Conservation (phyloP, 2,113 vertebrate genomes). For the Leucopsar rothschildi region DNA sequence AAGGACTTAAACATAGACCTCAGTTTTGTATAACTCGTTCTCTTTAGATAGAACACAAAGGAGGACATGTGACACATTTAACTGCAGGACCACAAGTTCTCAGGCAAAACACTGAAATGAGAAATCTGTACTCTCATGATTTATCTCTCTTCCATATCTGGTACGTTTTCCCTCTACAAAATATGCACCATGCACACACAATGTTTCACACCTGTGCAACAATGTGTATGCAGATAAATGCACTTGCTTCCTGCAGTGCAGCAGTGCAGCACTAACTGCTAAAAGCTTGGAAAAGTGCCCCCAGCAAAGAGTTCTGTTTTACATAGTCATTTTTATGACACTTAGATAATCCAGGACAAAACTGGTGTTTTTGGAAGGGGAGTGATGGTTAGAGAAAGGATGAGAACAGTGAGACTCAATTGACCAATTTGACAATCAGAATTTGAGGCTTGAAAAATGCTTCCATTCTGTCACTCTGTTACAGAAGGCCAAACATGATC, state of each 20-base stretch:
- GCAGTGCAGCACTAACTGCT: background rate
- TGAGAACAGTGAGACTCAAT: background rate
- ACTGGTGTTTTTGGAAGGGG: background rate
- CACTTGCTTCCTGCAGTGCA: background rate
- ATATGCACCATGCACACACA: fast-evolving
- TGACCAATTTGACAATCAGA: background rate
- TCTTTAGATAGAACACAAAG: background rate
- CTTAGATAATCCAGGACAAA: background rate
- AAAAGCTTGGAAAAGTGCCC: background rate
- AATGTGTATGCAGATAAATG: fast-evolving
- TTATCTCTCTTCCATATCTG: background rate
- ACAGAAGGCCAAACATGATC: background rate
- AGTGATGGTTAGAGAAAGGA: background rate
- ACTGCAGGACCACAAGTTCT: background rate
- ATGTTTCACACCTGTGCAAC: background rate
- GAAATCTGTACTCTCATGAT: background rate
- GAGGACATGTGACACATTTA: background rate
- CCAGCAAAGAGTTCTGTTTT: background rate
- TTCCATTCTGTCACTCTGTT: background rate
- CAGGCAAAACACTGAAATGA: background rate
- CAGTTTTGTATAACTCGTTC: background rate
- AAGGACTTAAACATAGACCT: background rate
- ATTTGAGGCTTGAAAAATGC: background rate
- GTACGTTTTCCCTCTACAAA: background rate
- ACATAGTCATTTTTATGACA: background rate